phyloP scores from a whole-genome alignment of 2,113 vertebrate genomes.

The Mastomys natalensis region DNA sequence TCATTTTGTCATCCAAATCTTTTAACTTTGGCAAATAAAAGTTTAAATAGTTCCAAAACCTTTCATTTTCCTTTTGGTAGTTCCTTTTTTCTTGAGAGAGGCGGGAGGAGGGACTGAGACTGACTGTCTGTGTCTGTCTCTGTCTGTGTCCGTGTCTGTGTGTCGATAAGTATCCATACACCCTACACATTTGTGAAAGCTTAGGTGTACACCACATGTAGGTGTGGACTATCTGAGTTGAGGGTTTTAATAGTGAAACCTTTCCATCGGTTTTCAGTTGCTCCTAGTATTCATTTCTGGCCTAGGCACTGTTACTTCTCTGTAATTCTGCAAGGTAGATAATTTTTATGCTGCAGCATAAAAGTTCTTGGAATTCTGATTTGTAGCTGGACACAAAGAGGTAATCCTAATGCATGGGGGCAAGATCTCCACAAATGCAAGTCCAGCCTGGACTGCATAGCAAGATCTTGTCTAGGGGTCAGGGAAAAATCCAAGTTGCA shows the following conservation, averaged over 20 bases:
- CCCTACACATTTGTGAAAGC: not conserved
- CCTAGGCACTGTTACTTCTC: constrained; percentile 33
- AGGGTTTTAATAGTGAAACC: not conserved
- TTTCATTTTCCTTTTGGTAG: constrained; percentile 3
- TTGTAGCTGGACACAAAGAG: not conserved
- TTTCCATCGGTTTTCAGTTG: constrained; percentile 1
- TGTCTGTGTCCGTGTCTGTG: not conserved
- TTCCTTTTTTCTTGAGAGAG: not conserved
- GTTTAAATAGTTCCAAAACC: constrained; percentile 30
- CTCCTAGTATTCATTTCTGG: not conserved
- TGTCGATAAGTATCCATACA: not conserved
- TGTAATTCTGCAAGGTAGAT: not conserved
- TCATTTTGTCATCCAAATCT: not conserved
- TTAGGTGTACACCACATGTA: not conserved
- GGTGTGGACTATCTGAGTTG: not conserved
- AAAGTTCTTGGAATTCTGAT: not conserved
- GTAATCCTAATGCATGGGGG: not conserved
- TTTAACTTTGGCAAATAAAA: constrained; percentile 48
- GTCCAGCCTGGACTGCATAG: not conserved
- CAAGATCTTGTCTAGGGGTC: not conserved
- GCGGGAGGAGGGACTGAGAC: not conserved
- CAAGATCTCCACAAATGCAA: not conserved
- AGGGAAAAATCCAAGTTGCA: not conserved
- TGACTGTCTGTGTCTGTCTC: not conserved
- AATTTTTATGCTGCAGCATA: not conserved